Conservation (phyloP, 2,113 vertebrate species). For the Microtus richardsoni region DNA sequence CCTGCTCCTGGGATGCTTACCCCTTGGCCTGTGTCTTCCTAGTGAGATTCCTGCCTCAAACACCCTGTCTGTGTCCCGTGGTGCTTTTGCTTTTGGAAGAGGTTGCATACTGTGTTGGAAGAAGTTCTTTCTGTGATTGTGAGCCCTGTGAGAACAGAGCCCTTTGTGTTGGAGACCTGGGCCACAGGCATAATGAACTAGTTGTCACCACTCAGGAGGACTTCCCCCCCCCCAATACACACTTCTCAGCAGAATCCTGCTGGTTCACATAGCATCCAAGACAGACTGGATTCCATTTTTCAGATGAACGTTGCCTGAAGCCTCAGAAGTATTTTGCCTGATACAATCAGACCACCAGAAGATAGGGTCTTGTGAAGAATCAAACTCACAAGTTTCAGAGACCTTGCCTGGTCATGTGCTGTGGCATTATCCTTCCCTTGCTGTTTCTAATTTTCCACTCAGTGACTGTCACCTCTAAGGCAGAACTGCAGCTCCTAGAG, state of each 20-base stretch:
- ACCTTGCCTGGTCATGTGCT: background rate
- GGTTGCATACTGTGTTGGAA: background rate
- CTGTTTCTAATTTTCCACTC: background rate
- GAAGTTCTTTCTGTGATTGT: background rate
- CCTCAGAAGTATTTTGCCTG: background rate
- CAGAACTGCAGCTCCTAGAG: background rate
- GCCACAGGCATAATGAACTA: background rate
- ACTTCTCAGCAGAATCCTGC: background rate
- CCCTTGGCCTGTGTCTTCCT: background rate
- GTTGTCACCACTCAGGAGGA: background rate
- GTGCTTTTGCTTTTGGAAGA: background rate
- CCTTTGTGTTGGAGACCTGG: background rate
- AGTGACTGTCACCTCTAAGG: background rate
- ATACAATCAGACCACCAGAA: background rate
- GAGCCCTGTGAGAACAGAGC: background rate
- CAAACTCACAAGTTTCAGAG: background rate
- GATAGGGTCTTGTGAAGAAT: background rate
- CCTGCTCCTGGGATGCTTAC: background rate
- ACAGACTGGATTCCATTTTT: conserved; percentile 5
- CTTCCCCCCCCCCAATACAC: accelerated
- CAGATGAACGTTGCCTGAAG: background rate
- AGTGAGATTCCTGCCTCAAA: background rate
- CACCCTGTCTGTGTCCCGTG: background rate
- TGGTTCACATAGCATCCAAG: background rate
- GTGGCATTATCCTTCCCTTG: background rate